Evolutionary conservation across 2,113 vertebrate genomes (phyloP).

Genomic region (Takifugu bimaculatus): DNA sequence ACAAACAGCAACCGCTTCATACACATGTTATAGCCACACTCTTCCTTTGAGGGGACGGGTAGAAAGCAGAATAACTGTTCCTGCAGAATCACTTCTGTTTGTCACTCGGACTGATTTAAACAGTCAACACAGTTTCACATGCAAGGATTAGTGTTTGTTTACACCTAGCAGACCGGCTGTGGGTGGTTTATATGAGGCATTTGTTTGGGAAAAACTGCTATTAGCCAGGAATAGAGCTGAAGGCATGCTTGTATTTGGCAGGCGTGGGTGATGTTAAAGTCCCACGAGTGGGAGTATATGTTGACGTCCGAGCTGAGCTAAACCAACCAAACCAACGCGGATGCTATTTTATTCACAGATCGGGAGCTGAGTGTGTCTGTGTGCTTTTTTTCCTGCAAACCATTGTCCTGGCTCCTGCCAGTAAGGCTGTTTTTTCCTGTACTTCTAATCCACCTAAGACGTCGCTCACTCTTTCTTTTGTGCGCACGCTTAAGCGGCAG

Average conservation of each 20-base stretch:
- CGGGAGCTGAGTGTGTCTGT: too few relatives aligned
- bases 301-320: slow-evolving; percentile 1
- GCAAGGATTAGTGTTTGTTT: slow-evolving; percentile 3
- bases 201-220: slow-evolving; percentile 9
- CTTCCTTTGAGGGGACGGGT: neutral
- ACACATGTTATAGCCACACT: too few relatives aligned
- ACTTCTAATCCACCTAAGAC: slow-evolving; percentile 12
- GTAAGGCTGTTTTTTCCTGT: slow-evolving; percentile 11
- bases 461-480: slow-evolving; percentile 34
- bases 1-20: too few relatives aligned
- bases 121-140: slow-evolving; percentile 7
- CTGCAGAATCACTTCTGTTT: too few relatives aligned
- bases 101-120: slow-evolving; percentile 5
- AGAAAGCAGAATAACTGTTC: neutral
- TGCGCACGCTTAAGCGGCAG: slow-evolving; percentile 48
- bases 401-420: slow-evolving; percentile 5
- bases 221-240: slow-evolving; percentile 19
- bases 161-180: slow-evolving; percentile 4
- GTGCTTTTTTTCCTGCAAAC: neutral
- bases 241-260: slow-evolving; percentile 9
- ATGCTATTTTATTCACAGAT: too few relatives aligned
- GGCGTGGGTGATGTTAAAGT: neutral
- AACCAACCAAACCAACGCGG: neutral
- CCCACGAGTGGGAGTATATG: neutral
- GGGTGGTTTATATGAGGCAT: slow-evolving; percentile 9